A percentile compares a stretch with the other conserved stretches of the same genome.
Evolutionary conservation across 2,113 vertebrate species (phyloP).

Genomic region (Mionectes macconnelli): DNA sequence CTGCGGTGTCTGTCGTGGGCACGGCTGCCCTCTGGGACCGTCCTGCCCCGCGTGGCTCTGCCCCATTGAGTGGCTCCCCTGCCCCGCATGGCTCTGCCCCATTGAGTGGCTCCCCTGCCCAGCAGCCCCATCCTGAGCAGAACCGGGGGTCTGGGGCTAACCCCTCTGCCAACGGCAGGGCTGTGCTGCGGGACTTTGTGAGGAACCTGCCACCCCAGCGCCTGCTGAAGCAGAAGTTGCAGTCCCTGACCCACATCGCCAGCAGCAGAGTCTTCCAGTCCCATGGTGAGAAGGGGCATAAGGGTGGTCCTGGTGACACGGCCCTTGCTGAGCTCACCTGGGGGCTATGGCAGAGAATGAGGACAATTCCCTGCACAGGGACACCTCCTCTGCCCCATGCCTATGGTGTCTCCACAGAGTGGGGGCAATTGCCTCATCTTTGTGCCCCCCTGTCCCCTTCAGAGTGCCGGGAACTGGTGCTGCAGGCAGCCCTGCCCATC

Average conservation of each 20-base stretch:
- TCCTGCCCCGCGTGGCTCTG: not conserved
- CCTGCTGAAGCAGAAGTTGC: constrained; percentile 65
- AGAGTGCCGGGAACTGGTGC: constrained; percentile 30
- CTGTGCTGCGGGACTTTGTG: constrained; percentile 46
- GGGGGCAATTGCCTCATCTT: not conserved
- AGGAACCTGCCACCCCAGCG: constrained; percentile 42
- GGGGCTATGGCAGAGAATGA: accelerated
- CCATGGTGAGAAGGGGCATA: not conserved
- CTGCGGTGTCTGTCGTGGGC: accelerated
- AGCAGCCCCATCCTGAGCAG: not conserved
- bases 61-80: accelerated
- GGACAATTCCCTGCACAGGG: accelerated
- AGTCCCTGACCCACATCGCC: constrained; percentile 45
- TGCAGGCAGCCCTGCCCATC: not conserved
- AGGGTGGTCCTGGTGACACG: not conserved
- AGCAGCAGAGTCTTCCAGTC: constrained; percentile 30
- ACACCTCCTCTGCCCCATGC: not conserved
- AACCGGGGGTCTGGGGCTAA: not conserved
- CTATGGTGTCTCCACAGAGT: accelerated
- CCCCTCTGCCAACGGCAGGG: not conserved
- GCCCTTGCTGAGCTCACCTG: not conserved
- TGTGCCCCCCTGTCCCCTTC: not conserved
- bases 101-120: accelerated
- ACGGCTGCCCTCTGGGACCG: not conserved
- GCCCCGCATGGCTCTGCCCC: not conserved